Evolutionary conservation across 2,888 invertebrate species (phyloP).

Genomic region (Drosophila borborema): DNA sequence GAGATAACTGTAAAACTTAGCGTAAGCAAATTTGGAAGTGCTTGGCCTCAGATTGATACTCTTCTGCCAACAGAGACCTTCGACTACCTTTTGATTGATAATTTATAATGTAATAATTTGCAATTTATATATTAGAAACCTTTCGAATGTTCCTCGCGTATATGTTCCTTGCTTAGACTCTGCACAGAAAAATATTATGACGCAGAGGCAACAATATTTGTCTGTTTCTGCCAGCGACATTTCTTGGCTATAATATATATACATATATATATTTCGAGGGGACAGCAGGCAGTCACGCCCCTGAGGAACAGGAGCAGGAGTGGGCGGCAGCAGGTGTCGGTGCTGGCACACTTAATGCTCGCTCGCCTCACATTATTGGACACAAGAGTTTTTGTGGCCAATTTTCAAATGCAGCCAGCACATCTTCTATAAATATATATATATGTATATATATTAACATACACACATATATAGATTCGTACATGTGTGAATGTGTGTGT

Average conservation of each 20-base stretch:
- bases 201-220: slow-evolving; percentile 64
- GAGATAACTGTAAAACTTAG: no score
- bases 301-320: slow-evolving; percentile 51
- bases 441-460: neutral
- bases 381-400: slow-evolving; percentile 64
- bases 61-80: slow-evolving; percentile 95
- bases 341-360: slow-evolving; percentile 62
- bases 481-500: neutral
- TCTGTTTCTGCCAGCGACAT: slow-evolving; percentile 46
- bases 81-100: slow-evolving; percentile 87
- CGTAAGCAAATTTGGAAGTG: no score
- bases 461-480: neutral
- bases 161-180: slow-evolving; percentile 10
- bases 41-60: slow-evolving; percentile 90
- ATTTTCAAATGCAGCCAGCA: slow-evolving; percentile 75
- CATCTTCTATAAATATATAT: slow-evolving; percentile 67
- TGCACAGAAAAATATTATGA: slow-evolving; percentile 33
- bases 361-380: slow-evolving; percentile 61
- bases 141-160: slow-evolving; percentile 4
- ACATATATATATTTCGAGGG: slow-evolving; percentile 34
- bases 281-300: neutral
- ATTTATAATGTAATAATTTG: neutral
- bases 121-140: neutral
- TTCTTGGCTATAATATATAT: slow-evolving; percentile 59
- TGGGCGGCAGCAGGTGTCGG: slow-evolving; percentile 53